phyloP scores from a whole-genome alignment of 2,113 vertebrate species.

The Quiscalus mexicanus region DNA sequence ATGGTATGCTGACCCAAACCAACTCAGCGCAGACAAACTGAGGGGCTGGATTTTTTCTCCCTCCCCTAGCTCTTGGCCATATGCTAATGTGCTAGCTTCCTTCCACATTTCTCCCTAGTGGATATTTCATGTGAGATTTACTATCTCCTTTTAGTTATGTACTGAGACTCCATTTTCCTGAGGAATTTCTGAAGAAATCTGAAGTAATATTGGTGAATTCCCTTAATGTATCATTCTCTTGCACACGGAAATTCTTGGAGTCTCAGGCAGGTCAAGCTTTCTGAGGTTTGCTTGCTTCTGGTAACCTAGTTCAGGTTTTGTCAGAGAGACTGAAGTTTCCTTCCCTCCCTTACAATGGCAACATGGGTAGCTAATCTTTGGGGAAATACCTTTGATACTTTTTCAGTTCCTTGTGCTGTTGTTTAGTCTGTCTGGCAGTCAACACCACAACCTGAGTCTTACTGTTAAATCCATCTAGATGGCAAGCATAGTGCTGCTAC shows the following conservation, averaged over 20 bases:
- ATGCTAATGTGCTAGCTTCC: neutral
- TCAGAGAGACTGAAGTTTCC: neutral
- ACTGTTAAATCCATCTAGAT: neutral
- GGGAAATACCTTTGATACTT: neutral
- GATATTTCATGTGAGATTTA: neutral
- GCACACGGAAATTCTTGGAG: neutral
- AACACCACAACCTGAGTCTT: neutral
- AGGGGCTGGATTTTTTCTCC: neutral
- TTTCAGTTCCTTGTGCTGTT: neutral
- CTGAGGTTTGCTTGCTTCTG: neutral
- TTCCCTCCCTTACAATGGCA: neutral
- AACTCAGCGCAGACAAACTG: neutral
- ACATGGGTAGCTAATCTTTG: neutral
- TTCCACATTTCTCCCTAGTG: neutral
- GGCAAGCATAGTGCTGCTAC: neutral
- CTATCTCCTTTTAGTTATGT: neutral
- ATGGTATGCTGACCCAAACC: neutral
- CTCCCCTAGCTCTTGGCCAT: neutral
- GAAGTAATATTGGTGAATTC: neutral
- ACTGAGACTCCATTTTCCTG: neutral
- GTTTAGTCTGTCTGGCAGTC: neutral
- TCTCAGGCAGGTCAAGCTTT: neutral
- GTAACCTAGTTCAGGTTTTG: neutral
- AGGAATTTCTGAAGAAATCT: constrained; percentile 5
- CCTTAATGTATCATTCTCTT: neutral